Evolutionary conservation across 2,888 invertebrate species (phyloP).

Genomic region (Entomobrya proxima): DNA sequence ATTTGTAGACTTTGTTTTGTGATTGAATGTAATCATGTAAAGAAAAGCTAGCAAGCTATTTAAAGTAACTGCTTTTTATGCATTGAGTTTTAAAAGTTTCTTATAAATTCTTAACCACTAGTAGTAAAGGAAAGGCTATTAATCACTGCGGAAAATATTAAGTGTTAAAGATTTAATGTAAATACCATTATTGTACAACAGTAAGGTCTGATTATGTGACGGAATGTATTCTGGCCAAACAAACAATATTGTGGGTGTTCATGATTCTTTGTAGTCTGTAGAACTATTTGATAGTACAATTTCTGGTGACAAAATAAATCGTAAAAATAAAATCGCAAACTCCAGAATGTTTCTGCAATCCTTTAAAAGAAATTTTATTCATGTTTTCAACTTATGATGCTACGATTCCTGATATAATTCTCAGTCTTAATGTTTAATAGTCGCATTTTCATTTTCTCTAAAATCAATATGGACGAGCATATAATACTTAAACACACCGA

Average conservation of each 20-base stretch:
- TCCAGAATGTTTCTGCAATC: background rate
- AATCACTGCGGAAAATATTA: no score
- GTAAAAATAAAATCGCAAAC: background rate
- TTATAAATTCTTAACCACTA: background rate
- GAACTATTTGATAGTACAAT: conserved; percentile 37
- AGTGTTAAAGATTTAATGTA: background rate
- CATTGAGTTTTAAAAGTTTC: no score
- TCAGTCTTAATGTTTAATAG: no score
- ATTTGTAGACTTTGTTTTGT: no score
- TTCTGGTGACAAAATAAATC: conserved; percentile 44
- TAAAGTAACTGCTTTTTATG: no score
- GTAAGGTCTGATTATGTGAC: conserved; percentile 6
- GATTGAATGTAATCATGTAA: no score
- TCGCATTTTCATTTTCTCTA: no score
- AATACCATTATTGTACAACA: background rate
- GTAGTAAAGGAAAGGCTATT: background rate
- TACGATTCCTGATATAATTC: no score
- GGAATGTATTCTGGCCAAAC: conserved; percentile 41
- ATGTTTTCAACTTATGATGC: background rate
- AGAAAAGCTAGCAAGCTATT: no score
- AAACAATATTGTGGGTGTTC: conserved; percentile 44
- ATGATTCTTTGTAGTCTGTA: conserved; percentile 49
- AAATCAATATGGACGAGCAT: background rate
- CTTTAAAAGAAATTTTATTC: background rate
- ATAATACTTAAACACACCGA: background rate